Conservation (phyloP, 2,797 vertebrate species). For the Pelodytes ibericus region DNA sequence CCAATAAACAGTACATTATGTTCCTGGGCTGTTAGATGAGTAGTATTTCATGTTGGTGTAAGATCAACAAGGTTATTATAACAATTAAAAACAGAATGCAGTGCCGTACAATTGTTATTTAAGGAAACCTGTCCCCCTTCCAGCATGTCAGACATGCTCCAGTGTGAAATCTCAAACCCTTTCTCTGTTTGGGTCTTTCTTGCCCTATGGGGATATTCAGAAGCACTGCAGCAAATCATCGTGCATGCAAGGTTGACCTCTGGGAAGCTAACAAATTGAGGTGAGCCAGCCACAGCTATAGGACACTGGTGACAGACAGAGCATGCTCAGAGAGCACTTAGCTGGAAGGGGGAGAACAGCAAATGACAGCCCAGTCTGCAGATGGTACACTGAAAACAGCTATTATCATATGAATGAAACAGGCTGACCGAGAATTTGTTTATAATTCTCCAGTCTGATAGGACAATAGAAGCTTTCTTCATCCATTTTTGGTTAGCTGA, state of each 20-base stretch:
- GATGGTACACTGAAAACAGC: constrained; percentile 57
- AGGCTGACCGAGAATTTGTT: constrained; percentile 48
- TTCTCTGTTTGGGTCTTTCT: constrained; percentile 50
- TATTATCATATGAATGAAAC: constrained; percentile 48
- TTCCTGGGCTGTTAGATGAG: too few relatives aligned
- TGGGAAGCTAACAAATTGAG: constrained; percentile 68
- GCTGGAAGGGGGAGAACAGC: constrained; percentile 38
- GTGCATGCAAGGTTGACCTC: constrained; percentile 65
- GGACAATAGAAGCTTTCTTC: constrained; percentile 55
- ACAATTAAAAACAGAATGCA: too few relatives aligned
- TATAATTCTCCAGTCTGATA: constrained; percentile 46
- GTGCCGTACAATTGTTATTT: too few relatives aligned
- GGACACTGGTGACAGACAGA: constrained; percentile 61
- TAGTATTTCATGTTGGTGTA: too few relatives aligned
- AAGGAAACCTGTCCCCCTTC: too few relatives aligned
- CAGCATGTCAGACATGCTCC: too few relatives aligned
- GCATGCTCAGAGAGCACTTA: constrained; percentile 65
- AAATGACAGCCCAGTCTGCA: constrained; percentile 59
- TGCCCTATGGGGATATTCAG: constrained; percentile 60
- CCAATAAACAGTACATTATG: too few relatives aligned
- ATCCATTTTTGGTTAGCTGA: constrained; percentile 54
- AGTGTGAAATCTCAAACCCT: too few relatives aligned
- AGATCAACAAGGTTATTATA: too few relatives aligned
- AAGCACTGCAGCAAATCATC: constrained; percentile 66
- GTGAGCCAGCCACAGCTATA: constrained; percentile 65